phyloP scores from a whole-genome alignment of 2,888 invertebrate species.

The Frankliniella intonsa region DNA sequence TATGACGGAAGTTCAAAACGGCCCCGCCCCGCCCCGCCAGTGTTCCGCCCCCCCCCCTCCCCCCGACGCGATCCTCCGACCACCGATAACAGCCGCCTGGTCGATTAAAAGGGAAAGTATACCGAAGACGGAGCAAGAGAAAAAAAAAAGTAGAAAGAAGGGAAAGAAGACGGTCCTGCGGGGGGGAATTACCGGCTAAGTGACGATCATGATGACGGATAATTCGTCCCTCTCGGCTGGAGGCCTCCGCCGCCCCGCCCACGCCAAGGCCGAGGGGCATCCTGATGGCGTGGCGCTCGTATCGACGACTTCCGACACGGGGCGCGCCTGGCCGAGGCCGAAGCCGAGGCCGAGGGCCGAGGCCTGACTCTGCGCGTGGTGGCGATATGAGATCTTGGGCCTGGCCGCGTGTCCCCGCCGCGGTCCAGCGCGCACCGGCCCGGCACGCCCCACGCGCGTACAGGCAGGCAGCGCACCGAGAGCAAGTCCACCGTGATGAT shows the following conservation, averaged over 20 bases:
- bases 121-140: no score
- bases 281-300: no score
- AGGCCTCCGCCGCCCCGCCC: background rate
- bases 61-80: background rate
- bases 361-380: background rate
- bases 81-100: background rate
- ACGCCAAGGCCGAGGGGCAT: background rate
- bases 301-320: background rate
- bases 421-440: background rate
- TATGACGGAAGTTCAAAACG: no score
- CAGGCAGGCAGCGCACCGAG: background rate
- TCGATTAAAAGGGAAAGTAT: background rate
- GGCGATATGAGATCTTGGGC: background rate
- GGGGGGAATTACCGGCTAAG: background rate
- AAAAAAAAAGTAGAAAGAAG: no score
- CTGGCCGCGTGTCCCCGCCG: background rate
- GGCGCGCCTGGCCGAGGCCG: background rate
- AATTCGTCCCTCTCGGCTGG: background rate
- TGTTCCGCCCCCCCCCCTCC: no score
- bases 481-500: background rate
- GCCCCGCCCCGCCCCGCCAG: no score
- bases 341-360: background rate
- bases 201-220: constrained; percentile 6
- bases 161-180: background rate
- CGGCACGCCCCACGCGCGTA: background rate